Base-by-base conservation (phyloP, 1,140 invertebrate genomes). In the Pseudomyrmex gracilis region DNA sequence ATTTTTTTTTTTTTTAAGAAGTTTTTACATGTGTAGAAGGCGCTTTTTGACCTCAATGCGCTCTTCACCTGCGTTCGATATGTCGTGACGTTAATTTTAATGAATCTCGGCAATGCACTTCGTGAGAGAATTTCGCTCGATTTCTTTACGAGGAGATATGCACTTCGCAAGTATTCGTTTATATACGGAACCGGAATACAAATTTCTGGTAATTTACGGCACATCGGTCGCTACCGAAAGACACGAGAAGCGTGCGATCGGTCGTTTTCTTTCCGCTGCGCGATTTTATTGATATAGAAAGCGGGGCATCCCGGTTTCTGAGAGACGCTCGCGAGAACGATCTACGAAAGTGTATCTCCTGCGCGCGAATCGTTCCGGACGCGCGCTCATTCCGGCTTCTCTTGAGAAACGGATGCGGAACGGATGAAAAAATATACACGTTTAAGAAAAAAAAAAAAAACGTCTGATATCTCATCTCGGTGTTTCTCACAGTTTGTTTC, bases 271-370 rank as follows among this genome's bases (percentile, higher is more conserved):
- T 71, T 80, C 53, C 66, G 76, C 66, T 34, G 66, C 22, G 76
- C 66, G 66, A 80, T 80, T 80, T 80, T 71, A 80, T 80, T 80
- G 76, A 80, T 47, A 80, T 71, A 70, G 76, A 80, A 80, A 80
- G 76, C 76, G 22, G 76, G 76, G 66, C 76, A 71, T 77, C 53
- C 9, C 74, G 66, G 24, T 71, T 67, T 34, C 17, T 45, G 45
- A 22, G 45, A 22, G 34, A 55, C 64, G 73, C 51, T 34, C 24
- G 24, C 47, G 53, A 70, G 47, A 78, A 71, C 53, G 55, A 45
- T 60, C 22, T 10, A 78, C 76, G 64, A 80, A 70, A 71, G 66
- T 78, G 15, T 49, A 34, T 70, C 24, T 9, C 60, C 34, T 17
- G n/a, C 47, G 22, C 64, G 43, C 34, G 49, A 67, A 67, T 78